Base-by-base conservation (phyloP, 2,797 vertebrate species). In the Balearica regulorum region DNA sequence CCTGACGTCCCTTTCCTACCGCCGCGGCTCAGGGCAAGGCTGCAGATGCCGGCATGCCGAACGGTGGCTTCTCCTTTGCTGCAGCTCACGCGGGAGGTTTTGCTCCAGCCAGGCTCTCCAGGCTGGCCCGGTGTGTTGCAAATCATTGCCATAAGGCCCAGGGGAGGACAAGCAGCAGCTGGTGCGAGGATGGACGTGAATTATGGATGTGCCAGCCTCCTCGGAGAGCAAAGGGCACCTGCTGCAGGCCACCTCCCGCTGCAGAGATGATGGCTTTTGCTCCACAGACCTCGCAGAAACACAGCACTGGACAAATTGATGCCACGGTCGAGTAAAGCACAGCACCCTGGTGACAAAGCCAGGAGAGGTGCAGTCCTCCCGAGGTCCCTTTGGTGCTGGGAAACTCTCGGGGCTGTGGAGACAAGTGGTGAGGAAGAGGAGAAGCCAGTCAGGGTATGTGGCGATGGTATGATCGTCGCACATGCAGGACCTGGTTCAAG, bases 401-500 rank as follows among this genome's bases (percentile, higher is more conserved):
- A 44, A 64, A n/a, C 35, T 80, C 15, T 1, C 39, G 61, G 26
- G 13, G 46, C 71, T 62, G 14, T 29, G 31, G 48, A 79, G 19
- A 54, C 4, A 29, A 4, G 4, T 5, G 11, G 58, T 6, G 65
- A 51, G 9, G 31, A 57, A 57, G 31, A 72, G 33, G 25, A 90
- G 46, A 68, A 68, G 60, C 17, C 35, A 29, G 24, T 5, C 22
- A 33, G 29, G 70, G 10, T 61, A 64, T 16, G 4, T 65, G 69
- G 39, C 3, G 2, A 31, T 3, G 12, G 66, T 10, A 11, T 0
- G 15, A 58, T 1, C 26, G 12, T 17, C 1, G 2, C 28, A 53
- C n/a, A 17, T 2, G 6, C 54, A 72, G 83, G 37, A 48, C 13
- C n/a, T 24, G 44, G 53, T 33, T 80, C 44, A 16, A 61, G 49